A percentile compares a stretch with the other conserved stretches of the same genome.
phyloP scores from a whole-genome alignment of 2,888 invertebrate species.

The Eristalinus sepulchralis region DNA sequence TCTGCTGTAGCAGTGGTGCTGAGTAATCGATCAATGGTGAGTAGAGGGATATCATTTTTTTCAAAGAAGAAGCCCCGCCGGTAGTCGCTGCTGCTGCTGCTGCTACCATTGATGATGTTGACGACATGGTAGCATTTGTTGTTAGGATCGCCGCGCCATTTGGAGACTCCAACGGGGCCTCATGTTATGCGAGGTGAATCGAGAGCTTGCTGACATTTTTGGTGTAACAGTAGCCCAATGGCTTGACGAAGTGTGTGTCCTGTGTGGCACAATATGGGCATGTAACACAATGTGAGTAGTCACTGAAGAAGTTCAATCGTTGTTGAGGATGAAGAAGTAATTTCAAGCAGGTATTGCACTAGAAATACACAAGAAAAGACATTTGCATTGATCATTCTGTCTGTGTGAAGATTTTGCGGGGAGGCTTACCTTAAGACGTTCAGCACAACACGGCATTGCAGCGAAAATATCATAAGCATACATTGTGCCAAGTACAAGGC shows the following conservation, averaged over 20 bases:
- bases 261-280: conserved; percentile 95
- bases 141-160: conserved; percentile 80
- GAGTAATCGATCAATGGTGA: conserved; percentile 79
- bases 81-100: conserved; percentile 73
- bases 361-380: conserved; percentile 75
- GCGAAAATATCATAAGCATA: conserved; percentile 99
- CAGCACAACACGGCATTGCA: conserved; percentile 97
- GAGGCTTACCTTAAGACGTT: conserved; percentile 90
- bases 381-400: background rate
- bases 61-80: conserved; percentile 72
- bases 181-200: conserved; percentile 94
- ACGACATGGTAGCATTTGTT: conserved; percentile 72
- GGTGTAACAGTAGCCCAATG: conserved; percentile 91
- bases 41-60: conserved; percentile 75
- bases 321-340: conserved; percentile 93
- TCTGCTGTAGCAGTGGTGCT: conserved; percentile 79
- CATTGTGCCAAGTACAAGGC: conserved; percentile 97
- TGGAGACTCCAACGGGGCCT: conserved; percentile 86
- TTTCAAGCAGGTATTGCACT: conserved; percentile 97
- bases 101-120: conserved; percentile 72
- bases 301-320: conserved; percentile 94
- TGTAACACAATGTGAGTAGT: conserved; percentile 94
- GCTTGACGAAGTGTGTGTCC: conserved; percentile 97
- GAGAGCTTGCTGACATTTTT: conserved; percentile 86
- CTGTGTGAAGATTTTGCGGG: background rate